phyloP scores from a whole-genome alignment of 2,888 invertebrate species.

The Nysson spinosus region DNA sequence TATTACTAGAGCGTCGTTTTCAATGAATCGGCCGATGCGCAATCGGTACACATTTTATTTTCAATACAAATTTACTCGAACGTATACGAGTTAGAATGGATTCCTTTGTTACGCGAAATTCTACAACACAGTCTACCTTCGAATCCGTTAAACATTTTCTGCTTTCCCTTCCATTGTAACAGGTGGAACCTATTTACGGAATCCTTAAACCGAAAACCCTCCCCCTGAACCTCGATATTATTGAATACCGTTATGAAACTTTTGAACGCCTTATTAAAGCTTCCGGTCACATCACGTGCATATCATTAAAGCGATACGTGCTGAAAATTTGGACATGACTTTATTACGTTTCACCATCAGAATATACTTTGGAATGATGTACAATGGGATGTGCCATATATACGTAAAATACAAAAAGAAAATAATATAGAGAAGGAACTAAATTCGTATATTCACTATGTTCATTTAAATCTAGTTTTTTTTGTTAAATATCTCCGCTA shows the following conservation, averaged over 20 bases:
- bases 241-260: constrained; percentile 6
- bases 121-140: no score
- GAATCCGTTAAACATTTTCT: no score
- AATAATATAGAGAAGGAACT: no score
- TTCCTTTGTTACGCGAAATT: no score
- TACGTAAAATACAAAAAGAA: no score
- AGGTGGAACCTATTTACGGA: neutral
- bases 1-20: constrained; percentile 24
- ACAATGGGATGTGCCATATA: no score
- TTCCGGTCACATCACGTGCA: constrained; percentile 30
- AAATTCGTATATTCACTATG: no score
- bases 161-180: neutral
- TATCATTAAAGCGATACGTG: constrained; percentile 42
- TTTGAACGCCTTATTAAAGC: constrained; percentile 21
- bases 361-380: no score
- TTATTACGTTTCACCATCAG: no score
- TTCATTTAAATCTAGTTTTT: no score
- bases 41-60: constrained; percentile 34
- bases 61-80: constrained; percentile 3
- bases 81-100: neutral
- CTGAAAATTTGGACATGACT: neutral
- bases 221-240: constrained; percentile 1
- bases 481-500: no score
- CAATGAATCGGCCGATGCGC: constrained; percentile 16
- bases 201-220: neutral